A percentile compares a stretch with the other conserved stretches of the same genome.
phyloP scores from a whole-genome alignment of 2,797 vertebrate genomes.

The Taeniopygia guttata region DNA sequence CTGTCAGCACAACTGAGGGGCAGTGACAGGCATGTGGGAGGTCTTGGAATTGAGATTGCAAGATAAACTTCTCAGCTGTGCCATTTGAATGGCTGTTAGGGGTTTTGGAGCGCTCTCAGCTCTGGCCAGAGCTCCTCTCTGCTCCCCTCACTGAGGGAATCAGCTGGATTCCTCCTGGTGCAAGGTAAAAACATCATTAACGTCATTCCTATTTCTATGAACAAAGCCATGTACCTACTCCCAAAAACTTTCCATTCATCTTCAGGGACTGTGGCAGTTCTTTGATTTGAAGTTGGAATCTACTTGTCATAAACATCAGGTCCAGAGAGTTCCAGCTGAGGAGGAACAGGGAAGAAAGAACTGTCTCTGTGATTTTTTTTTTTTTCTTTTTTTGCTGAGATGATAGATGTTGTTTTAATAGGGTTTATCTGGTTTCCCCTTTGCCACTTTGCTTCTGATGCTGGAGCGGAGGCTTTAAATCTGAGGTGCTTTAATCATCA shows the following conservation, averaged over 20 bases:
- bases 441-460: neutral
- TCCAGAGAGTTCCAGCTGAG: neutral
- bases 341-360: neutral
- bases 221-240: neutral
- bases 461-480: slow-evolving; percentile 31
- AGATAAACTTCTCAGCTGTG: neutral
- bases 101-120: neutral
- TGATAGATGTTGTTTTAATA: neutral
- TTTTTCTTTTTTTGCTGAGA: neutral
- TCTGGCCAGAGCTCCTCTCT: neutral
- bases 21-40: neutral
- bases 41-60: neutral
- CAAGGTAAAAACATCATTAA: neutral
- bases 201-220: fast-evolving
- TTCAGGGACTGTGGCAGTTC: neutral
- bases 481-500: slow-evolving; percentile 34
- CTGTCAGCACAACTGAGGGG: neutral
- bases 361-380: neutral
- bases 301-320: neutral
- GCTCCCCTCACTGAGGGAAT: neutral
- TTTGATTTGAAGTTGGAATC: neutral
- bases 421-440: neutral
- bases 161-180: neutral
- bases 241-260: neutral
- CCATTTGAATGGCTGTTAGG: neutral